Conservation (phyloP, 2,888 invertebrate genomes). For the Oxyteleia sp. region DNA sequence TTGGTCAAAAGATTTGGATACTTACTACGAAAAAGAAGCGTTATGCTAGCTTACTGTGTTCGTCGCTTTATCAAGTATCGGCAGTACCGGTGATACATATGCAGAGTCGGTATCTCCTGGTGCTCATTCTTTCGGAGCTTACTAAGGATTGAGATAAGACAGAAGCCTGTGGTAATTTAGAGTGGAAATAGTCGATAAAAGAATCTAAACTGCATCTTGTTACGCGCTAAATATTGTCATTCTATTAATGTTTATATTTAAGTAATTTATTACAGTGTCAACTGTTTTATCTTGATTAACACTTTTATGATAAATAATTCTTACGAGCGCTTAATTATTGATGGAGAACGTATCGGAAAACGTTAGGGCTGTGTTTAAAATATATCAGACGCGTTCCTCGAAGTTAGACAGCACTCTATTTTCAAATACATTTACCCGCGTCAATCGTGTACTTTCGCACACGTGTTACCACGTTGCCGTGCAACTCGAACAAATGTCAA, state of each 20-base stretch:
- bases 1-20: constrained; percentile 48
- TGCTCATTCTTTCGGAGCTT: constrained; percentile 83
- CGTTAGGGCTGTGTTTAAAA: constrained; percentile 43
- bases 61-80: constrained; percentile 79
- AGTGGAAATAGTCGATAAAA: constrained; percentile 80
- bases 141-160: constrained; percentile 81
- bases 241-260: constrained; percentile 30
- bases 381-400: constrained; percentile 46
- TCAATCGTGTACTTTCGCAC: constrained; percentile 64
- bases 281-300: not conserved
- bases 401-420: constrained; percentile 61
- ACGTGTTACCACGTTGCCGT: constrained; percentile 61
- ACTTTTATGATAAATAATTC: not conserved
- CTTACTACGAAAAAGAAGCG: constrained; percentile 54
- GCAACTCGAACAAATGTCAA: constrained; percentile 68
- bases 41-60: constrained; percentile 69
- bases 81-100: constrained; percentile 82
- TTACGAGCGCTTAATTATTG: constrained; percentile 9
- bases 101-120: constrained; percentile 85
- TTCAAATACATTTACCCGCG: constrained; percentile 67
- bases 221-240: constrained; percentile 33
- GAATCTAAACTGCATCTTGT: constrained; percentile 64
- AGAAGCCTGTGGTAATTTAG: constrained; percentile 83
- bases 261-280: constrained; percentile 3
- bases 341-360: constrained; percentile 12